Base-by-base conservation (phyloP, 2,113 vertebrate genomes). In the Macroglossus sobrinus region DNA sequence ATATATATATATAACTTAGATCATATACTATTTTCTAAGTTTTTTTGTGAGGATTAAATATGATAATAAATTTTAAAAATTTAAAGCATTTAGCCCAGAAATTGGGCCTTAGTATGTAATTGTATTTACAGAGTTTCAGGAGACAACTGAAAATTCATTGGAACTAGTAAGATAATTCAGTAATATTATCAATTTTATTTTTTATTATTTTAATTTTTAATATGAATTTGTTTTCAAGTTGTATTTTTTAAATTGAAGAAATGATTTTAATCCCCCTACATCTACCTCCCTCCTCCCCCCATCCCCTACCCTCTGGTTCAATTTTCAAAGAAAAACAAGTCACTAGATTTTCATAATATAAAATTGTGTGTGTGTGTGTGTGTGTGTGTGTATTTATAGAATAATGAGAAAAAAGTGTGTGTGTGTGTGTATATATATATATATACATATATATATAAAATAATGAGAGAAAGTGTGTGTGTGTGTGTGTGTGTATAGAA, bases 31-130 rank as follows among this genome's bases (percentile, higher is more conserved):
- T 79, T 81, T 68, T 24, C 21, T 75, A 68, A 75, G 47, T 33
- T 94, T 95, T 91, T 95, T 76, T 63, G 5, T 38, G 66, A 63
- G 14, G 4, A 63, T 35, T 91, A 85, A 88, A 68, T 95, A n/a
- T 14, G 7, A 38, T 53, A 33, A 35, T 79, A 40, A 59, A 63
- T 85, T 47, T 63, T 30, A 93, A 84, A 40, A 59, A 63, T 85
- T 47, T 63, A n/a, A 93, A 84, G 10, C 4, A 57, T 80, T 84
- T 61, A 21, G 16, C 10, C 61, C 19, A 59, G 40, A 86, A 50
- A 30, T 71, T 30, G 24, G 21, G 1, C 43, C 4, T 96, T n/a
- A 4, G 35, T 88, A 28, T 57, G 6, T 90, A 64, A 53, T 28
- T 89, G 0, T 30, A 47, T 63, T 80, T 24, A 92, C 24, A 89